These are phyloP conservation scores for Piprites chloris DNA, from an alignment of 2,113 vertebrate species.

Conservation along the genomic window DNA sequence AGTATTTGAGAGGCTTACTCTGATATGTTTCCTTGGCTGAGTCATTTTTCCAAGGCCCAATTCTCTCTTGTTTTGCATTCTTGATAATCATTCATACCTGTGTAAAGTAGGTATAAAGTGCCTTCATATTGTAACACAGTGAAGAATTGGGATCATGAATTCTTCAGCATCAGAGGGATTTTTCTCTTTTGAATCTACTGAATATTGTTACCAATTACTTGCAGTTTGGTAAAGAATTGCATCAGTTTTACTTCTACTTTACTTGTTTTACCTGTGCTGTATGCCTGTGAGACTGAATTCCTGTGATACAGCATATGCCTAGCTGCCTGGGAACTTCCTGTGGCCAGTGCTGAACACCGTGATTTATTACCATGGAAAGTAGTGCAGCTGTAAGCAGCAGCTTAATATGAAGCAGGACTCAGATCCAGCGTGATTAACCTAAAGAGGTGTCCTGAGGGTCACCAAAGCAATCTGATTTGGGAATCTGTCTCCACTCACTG, in stretches of 20 bases:
- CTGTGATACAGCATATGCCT: not conserved
- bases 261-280: not conserved
- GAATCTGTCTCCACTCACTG: not conserved
- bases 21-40: not conserved
- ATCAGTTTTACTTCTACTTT: not conserved
- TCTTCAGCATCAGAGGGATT: not conserved
- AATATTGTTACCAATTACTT: not conserved
- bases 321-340: not conserved
- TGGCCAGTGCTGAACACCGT: not conserved
- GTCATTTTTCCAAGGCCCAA: not conserved
- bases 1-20: not conserved
- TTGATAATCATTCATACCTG: not conserved
- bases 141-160: not conserved
- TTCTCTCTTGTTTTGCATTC: not conserved
- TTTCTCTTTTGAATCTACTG: not conserved
- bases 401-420: not conserved
- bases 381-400: not conserved
- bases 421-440: not conserved
- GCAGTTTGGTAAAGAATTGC: not conserved
- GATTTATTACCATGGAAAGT: not conserved
- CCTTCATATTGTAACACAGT: accelerated
- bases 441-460: not conserved
- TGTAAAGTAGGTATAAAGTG: not conserved
- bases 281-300: not conserved
- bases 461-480: not conserved